Evolutionary conservation across 2,113 vertebrate species (phyloP), one percentile per base, ranked within the genome.

Genomic region (Phalacrocorax pelagicus): DNA sequence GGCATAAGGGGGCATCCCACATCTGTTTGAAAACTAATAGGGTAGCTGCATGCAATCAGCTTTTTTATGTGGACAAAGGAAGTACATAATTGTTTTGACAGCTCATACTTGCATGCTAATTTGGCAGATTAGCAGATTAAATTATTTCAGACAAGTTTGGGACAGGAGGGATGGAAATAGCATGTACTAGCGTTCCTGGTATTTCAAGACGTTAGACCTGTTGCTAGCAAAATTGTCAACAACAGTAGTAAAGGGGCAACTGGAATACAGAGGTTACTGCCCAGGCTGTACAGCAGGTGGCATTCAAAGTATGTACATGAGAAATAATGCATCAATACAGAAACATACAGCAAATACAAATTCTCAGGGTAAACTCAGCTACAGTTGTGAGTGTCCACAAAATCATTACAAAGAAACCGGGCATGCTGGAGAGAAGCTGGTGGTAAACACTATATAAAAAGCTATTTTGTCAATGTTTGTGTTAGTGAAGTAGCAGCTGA

Each of bases 211-310:
- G 16, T 40, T 42, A 54, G 15, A 88, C 69, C 42, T 84, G 51
- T 84, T 89, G 89, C 63, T 74, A 30, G 72, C 58, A 81, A 47
- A 88, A 38, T 65, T 42, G 17, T 42, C 55, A 83, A 49, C 32
- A 63, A 58, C 4, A 5, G 59, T 36, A 58, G 40, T 5, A 51
- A n/a, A 66, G 32, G 22, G 30, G 44, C 24, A 89, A 55, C 17
- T 34, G 38, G 46, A 83, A 62, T 73, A 26, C 22, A 87, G 59
- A 30, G 65, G 42, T 84, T 91, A 42, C 51, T 94, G 83, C 81
- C 80, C 86, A 69, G 83, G 72, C n/a, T 91, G 59, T 92, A 81
- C 94, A 92, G 95, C 91, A 96, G 95, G 72, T 96, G 96, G 93
- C 93, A 96, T 30, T 52, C 63, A 47, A 63, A 83, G 89, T 59